A percentile compares a stretch with the other conserved stretches of the same genome.
These are phyloP conservation scores for Whitmania pigra DNA, from an alignment of 1,140 invertebrate species.

Conservation along the genomic window DNA sequence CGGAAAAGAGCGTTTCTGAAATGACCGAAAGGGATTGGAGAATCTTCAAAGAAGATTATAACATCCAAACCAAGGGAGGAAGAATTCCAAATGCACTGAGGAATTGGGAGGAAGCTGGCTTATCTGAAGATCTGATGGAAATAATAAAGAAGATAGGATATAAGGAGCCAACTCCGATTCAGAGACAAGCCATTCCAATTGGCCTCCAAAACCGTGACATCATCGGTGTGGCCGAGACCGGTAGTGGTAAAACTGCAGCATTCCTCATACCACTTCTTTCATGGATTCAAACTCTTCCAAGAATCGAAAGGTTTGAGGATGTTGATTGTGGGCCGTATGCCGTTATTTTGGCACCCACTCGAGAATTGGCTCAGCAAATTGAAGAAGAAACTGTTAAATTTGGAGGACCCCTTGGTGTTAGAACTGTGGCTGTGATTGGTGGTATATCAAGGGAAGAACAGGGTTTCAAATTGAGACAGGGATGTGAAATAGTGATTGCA, in stretches of 20 bases:
- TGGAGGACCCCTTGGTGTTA: constrained; percentile 10
- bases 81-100: constrained; percentile 90
- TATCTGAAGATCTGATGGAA: constrained; percentile 79
- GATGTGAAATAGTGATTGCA: constrained; percentile 73
- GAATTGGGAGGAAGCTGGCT: constrained; percentile 83
- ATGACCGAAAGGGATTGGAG: constrained; percentile 99
- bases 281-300: constrained; percentile 96
- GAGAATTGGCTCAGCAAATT: constrained; percentile 18
- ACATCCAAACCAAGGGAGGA: constrained; percentile 95
- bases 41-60: constrained; percentile 98
- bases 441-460: constrained; percentile 94
- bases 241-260: constrained; percentile 93
- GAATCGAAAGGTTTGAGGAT: constrained; percentile 74
- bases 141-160: constrained; percentile 92
- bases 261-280: constrained; percentile 92
- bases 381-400: constrained; percentile 9
- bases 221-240: constrained; percentile 97
- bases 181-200: constrained; percentile 96
- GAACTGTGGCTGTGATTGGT: constrained; percentile 76
- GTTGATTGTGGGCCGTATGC: constrained; percentile 45
- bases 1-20: constrained; percentile 78
- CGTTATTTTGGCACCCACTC: constrained; percentile 12
- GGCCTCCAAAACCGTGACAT: constrained; percentile 95
- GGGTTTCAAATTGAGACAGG: constrained; percentile 85
- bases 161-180: constrained; percentile 95